Conservation (phyloP, 2,797 vertebrate species). For the Melanotaenia maccullochi region DNA sequence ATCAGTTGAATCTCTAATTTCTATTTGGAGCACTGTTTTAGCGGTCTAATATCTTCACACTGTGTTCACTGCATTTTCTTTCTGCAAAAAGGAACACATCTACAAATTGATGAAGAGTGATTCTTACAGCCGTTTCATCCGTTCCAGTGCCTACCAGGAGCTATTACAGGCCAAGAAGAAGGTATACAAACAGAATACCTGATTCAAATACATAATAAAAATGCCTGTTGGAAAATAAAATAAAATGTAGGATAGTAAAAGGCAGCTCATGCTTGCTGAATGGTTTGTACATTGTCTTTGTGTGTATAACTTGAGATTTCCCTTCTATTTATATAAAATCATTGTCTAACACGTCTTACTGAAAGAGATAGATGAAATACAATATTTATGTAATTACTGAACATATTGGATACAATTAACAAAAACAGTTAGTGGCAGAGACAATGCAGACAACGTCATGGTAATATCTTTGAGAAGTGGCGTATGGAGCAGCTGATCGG, state of each 20-base stretch:
- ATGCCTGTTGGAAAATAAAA: constrained; percentile 33
- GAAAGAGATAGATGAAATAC: background rate
- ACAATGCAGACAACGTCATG: background rate
- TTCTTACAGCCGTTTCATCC: constrained; percentile 98
- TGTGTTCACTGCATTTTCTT: constrained; percentile 8
- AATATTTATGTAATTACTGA: background rate
- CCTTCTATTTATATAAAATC: background rate
- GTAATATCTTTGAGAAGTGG: constrained; percentile 16
- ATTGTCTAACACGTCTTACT: background rate
- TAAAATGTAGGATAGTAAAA: constrained; percentile 4
- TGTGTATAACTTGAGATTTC: background rate
- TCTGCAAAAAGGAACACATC: constrained; percentile 91
- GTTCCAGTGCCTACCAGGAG: constrained; percentile 99
- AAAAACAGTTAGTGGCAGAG: background rate
- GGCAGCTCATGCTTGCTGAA: background rate
- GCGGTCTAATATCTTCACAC: background rate
- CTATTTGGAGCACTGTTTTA: background rate
- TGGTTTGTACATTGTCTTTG: background rate
- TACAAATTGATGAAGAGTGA: constrained; percentile 99
- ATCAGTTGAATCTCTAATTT: constrained; percentile 1
- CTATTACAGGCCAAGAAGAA: constrained; percentile 99
- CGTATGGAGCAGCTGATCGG: constrained; percentile 23
- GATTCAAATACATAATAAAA: background rate
- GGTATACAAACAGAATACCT: constrained; percentile 72
- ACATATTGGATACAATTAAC: constrained; percentile 6